Conservation (phyloP, 2,797 vertebrate genomes). For the Phoxinus dragarum region DNA sequence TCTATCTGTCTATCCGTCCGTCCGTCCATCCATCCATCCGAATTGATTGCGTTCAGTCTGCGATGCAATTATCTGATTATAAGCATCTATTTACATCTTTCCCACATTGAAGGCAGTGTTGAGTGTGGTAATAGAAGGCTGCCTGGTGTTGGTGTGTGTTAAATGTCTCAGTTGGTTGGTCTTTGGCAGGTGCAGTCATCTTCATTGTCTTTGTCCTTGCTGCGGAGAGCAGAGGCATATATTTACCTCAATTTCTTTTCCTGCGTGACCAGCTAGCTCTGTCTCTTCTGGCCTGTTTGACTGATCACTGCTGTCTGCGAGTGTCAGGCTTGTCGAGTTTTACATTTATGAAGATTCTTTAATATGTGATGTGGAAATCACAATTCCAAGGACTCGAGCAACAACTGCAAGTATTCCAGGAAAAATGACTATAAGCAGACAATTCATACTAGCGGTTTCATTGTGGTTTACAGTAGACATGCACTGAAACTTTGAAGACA, state of each 20-base stretch:
- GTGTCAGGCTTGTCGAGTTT: slow-evolving; percentile 17
- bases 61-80: not conserved
- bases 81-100: not conserved
- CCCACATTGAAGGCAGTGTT: slow-evolving; percentile 84
- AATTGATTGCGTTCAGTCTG: not conserved
- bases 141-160: slow-evolving; percentile 56
- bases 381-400: slow-evolving; percentile 5
- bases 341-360: slow-evolving; percentile 43
- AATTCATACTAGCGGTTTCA: not conserved
- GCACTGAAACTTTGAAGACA: not conserved
- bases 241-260: slow-evolving; percentile 70
- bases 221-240: slow-evolving; percentile 77
- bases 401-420: not conserved
- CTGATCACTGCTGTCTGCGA: slow-evolving; percentile 68
- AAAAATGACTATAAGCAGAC: not conserved
- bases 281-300: slow-evolving; percentile 71
- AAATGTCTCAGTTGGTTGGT: slow-evolving; percentile 73
- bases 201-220: slow-evolving; percentile 83
- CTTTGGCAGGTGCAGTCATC: slow-evolving; percentile 78
- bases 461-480: not conserved
- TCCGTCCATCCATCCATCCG: too few species aligned
- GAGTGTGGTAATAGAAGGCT: slow-evolving; percentile 85
- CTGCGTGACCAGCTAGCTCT: slow-evolving; percentile 73
- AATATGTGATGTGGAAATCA: slow-evolving; percentile 11
- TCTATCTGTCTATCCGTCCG: too few species aligned